These are phyloP conservation scores for Acromyrmex charruanus DNA, from an alignment of 1,140 invertebrate genomes.

Conservation along the genomic window DNA sequence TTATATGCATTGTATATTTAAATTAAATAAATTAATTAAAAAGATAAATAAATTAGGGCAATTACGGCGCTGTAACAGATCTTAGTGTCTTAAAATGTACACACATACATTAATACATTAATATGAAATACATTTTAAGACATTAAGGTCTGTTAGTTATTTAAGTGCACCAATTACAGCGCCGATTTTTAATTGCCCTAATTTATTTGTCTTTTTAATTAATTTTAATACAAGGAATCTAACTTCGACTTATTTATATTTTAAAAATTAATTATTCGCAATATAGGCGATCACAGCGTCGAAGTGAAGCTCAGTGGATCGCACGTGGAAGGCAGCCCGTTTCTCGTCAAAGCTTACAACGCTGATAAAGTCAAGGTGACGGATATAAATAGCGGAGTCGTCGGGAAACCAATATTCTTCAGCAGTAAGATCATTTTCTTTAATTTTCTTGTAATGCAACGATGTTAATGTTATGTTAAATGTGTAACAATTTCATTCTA, in stretches of 20 bases:
- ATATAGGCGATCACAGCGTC: conserved; percentile 94
- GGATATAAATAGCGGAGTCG: conserved; percentile 95
- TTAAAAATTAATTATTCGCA: neutral
- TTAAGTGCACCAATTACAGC: too few species aligned
- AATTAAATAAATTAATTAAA: too few species aligned
- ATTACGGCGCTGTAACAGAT: too few species aligned
- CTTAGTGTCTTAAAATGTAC: too few species aligned
- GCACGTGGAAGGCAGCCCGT: conserved; percentile 97
- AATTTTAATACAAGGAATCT: too few species aligned
- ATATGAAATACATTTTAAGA: too few species aligned
- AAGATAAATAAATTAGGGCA: too few species aligned
- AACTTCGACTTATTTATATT: too few species aligned
- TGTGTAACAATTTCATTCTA: conserved; percentile 78
- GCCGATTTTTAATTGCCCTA: too few species aligned
- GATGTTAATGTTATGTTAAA: conserved; percentile 25
- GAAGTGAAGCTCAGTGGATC: conserved; percentile 94
- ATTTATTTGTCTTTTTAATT: too few species aligned
- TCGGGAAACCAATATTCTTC: conserved; percentile 97
- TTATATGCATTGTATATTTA: neutral
- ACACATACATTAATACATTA: too few species aligned
- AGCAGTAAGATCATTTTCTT: conserved; percentile 91
- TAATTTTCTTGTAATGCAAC: conserved; percentile 78
- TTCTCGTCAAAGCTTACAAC: conserved; percentile 98
- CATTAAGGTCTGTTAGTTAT: too few species aligned
- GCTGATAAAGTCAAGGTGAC: conserved; percentile 96